Percentiles rank a stretch among this genome's conserved stretches.
These are phyloP conservation scores for Mesembrinibis cayennensis DNA, from an alignment of 2,113 vertebrate genomes.

Conservation along the genomic window DNA sequence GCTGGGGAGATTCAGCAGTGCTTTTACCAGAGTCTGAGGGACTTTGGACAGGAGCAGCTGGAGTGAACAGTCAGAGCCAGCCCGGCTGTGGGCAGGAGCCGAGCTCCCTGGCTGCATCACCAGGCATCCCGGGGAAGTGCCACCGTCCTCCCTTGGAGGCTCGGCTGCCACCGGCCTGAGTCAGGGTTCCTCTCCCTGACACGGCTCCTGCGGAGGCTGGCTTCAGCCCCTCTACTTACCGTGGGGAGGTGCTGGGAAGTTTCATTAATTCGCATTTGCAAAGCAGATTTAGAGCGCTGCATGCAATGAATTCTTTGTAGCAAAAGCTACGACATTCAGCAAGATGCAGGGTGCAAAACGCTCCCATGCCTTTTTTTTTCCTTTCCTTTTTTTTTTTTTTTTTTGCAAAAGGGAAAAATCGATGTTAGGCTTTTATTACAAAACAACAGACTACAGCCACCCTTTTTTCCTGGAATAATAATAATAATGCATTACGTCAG, in stretches of 20 bases:
- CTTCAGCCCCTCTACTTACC: background rate
- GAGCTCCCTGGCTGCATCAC: background rate
- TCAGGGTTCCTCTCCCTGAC: rapidly evolving
- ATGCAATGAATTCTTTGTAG: background rate
- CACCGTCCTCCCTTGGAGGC: rapidly evolving
- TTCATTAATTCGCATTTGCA: background rate
- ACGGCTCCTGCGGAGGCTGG: rapidly evolving
- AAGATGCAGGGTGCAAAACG: background rate
- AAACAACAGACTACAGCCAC: background rate
- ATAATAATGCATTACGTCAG: background rate
- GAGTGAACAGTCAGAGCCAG: background rate
- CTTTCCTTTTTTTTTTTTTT: background rate
- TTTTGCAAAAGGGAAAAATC: background rate
- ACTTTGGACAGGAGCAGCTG: background rate
- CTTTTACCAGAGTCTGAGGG: background rate
- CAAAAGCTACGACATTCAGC: background rate
- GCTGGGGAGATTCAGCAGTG: background rate
- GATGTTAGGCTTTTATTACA: background rate
- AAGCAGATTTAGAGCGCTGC: background rate
- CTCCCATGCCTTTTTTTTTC: background rate
- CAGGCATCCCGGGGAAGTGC: background rate
- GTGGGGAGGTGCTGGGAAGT: background rate
- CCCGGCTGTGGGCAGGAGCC: background rate
- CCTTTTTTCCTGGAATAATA: background rate
- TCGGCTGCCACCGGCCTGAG: rapidly evolving